A percentile compares a stretch with the other conserved stretches of the same genome.
Evolutionary conservation across 2,113 vertebrate species (phyloP).

Genomic region (Odontophorus gujanensis): DNA sequence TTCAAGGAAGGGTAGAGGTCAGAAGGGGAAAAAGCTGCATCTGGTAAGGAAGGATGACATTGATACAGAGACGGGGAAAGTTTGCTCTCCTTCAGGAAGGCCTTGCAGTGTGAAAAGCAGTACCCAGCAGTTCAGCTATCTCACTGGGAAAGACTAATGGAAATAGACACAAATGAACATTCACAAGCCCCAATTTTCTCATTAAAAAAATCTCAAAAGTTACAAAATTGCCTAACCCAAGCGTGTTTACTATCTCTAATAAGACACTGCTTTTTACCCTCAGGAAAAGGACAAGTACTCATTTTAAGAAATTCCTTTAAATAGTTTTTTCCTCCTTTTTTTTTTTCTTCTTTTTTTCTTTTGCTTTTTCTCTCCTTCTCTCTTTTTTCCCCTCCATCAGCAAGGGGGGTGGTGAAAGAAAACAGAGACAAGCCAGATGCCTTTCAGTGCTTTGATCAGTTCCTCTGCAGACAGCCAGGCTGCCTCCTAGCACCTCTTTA

Average conservation of each 20-base stretch:
- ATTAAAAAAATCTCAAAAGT: constrained; percentile 41
- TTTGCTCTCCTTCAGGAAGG: constrained; percentile 51
- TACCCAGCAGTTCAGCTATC: background rate
- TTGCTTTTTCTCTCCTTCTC: constrained; percentile 28
- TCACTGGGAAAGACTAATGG: constrained; percentile 34
- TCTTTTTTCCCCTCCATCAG: constrained; percentile 50
- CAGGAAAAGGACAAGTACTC: constrained; percentile 79
- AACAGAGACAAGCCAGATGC: constrained; percentile 88
- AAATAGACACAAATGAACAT: constrained; percentile 50
- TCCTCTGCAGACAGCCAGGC: constrained; percentile 85
- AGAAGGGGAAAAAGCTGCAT: background rate
- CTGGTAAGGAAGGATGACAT: background rate
- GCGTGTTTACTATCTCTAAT: constrained; percentile 63
- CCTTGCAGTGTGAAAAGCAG: constrained; percentile 12
- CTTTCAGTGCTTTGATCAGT: constrained; percentile 85
- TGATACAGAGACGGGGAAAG: background rate
- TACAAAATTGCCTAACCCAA: constrained; percentile 9
- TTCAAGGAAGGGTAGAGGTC: background rate
- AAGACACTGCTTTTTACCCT: constrained; percentile 72
- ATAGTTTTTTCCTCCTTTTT: constrained; percentile 71
- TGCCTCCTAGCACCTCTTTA: constrained; percentile 85
- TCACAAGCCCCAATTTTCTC: constrained; percentile 59
- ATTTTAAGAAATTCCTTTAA: constrained; percentile 85
- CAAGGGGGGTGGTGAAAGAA: constrained; percentile 80
- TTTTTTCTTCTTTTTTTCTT: background rate